Conservation (phyloP, 2,797 vertebrate genomes). For the Chiloscyllium punctatum region DNA sequence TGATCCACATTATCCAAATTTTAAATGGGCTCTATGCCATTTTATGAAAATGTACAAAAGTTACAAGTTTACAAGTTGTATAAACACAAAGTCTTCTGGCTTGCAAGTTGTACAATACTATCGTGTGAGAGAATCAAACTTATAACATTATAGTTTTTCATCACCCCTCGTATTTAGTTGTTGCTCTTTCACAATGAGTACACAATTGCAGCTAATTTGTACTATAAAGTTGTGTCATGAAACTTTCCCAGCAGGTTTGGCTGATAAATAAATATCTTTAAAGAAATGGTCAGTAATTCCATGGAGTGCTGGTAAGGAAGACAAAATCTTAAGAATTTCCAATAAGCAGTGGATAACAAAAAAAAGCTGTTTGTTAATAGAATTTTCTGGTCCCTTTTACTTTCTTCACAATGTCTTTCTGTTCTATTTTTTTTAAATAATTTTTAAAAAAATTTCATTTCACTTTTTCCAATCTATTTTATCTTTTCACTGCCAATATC, state of each 20-base stretch:
- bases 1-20: background rate
- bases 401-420: no score
- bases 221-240: background rate
- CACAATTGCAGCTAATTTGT: background rate
- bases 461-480: no score
- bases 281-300: no score
- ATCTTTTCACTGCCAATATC: no score
- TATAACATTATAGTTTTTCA: background rate
- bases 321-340: no score
- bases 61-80: background rate
- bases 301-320: no score
- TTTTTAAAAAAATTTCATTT: no score
- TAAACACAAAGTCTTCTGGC: slow-evolving; percentile 13
- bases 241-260: background rate
- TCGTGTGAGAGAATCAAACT: background rate
- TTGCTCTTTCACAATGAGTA: background rate
- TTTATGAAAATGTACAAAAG: background rate
- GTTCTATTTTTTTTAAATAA: no score
- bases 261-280: no score
- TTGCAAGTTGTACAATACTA: background rate
- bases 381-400: no score
- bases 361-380: no score
- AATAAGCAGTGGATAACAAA: no score
- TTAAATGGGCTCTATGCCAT: background rate
- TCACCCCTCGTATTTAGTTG: background rate